These are phyloP conservation scores for Pachliopta kotzebuea DNA, from an alignment of 2,888 invertebrate genomes.

Conservation along the genomic window DNA sequence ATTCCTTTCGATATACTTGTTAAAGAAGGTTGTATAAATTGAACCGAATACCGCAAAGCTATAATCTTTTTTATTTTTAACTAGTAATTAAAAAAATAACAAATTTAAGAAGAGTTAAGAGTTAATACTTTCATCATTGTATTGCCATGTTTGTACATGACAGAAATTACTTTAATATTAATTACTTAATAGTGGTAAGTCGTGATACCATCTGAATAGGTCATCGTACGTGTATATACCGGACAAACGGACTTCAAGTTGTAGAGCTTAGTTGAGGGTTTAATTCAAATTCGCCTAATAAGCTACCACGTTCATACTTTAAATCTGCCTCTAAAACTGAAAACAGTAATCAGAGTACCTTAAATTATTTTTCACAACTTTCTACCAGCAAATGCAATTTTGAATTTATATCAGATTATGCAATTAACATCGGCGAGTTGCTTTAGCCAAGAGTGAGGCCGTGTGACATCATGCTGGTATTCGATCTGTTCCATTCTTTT, in stretches of 20 bases:
- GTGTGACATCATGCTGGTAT: slow-evolving; percentile 23
- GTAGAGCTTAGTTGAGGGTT: no score
- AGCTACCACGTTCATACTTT: no score
- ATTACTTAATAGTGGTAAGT: no score
- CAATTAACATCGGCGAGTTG: slow-evolving; percentile 9
- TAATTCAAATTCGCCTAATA: no score
- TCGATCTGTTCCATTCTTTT: slow-evolving; percentile 8
- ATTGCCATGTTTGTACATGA: no score
- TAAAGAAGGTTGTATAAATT: slow-evolving; percentile 13
- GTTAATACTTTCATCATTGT: no score
- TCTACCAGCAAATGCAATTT: slow-evolving; percentile 18
- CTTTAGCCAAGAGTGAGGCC: slow-evolving; percentile 12
- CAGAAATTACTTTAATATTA: no score
- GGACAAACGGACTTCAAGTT: no score
- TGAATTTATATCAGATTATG: slow-evolving; percentile 21
- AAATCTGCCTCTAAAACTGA: background rate
- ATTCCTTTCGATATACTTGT: slow-evolving; percentile 1
- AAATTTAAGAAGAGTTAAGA: no score
- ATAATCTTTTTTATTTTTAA: slow-evolving; percentile 4
- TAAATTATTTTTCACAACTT: slow-evolving; percentile 4
- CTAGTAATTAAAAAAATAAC: no score
- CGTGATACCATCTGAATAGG: no score
- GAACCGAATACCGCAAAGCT: slow-evolving; percentile 2
- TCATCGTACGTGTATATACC: no score
- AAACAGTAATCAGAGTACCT: background rate